Conservation (phyloP, 1,140 invertebrate species). For the Drosophila seguyi region DNA sequence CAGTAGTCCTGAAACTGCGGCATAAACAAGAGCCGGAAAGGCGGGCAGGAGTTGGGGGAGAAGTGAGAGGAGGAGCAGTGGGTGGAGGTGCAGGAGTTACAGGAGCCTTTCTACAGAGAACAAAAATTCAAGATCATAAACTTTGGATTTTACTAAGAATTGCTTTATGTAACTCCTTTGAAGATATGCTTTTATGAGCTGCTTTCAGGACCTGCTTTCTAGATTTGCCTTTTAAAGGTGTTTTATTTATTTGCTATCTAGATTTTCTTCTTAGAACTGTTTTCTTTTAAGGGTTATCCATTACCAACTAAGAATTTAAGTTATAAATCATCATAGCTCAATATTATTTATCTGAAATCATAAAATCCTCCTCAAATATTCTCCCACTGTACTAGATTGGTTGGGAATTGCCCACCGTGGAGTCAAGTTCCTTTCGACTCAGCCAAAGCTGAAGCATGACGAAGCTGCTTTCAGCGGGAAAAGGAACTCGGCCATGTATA, state of each 20-base stretch:
- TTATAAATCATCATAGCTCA: rapidly evolving
- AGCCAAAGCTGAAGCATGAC: slow-evolving; percentile 33
- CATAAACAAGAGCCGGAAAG: slow-evolving; percentile 11
- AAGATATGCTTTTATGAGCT: no score
- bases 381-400: background rate
- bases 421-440: slow-evolving; percentile 39
- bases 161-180: no score
- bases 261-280: background rate
- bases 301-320: no score
- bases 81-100: background rate
- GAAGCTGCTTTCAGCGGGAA: slow-evolving; percentile 46
- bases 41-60: background rate
- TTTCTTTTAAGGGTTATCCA: no score
- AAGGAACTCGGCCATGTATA: slow-evolving; percentile 68
- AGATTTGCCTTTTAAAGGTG: no score
- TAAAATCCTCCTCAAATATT: background rate
- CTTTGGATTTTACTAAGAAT: no score
- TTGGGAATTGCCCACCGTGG: background rate
- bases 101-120: background rate
- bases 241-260: no score
- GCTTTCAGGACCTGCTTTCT: background rate
- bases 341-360: background rate
- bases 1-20: slow-evolving; percentile 29
- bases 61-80: background rate
- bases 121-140: background rate